These are phyloP conservation scores for Sciurus vulgaris DNA, from an alignment of 2,797 vertebrate genomes.

Conservation along the genomic window DNA sequence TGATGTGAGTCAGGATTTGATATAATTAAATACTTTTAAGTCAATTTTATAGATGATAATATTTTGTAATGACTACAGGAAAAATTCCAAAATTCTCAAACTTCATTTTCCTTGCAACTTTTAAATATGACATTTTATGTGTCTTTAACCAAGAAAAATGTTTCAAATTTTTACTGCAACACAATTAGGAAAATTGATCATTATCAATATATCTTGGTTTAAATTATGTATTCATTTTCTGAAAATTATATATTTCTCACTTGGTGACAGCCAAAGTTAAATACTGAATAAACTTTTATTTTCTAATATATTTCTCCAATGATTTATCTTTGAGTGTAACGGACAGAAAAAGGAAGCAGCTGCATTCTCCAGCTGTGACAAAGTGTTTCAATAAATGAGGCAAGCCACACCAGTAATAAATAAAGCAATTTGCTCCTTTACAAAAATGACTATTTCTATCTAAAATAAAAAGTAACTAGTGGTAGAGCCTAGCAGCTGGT, in stretches of 20 bases:
- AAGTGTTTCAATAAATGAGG: conserved; percentile 63
- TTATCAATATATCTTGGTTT: conserved; percentile 3
- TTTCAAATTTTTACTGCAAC: conserved; percentile 36
- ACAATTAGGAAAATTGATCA: conserved; percentile 57
- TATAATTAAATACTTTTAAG: not conserved
- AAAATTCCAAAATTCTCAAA: not conserved
- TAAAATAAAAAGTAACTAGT: conserved; percentile 59
- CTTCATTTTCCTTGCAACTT: conserved; percentile 39
- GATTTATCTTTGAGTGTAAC: conserved; percentile 59
- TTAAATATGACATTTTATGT: conserved; percentile 26
- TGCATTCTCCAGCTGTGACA: conserved; percentile 72
- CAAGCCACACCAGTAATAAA: conserved; percentile 67
- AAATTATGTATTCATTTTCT: conserved; percentile 60
- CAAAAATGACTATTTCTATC: conserved; percentile 58
- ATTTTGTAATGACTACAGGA: not conserved
- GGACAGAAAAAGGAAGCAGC: conserved; percentile 61
- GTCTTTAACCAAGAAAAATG: conserved; percentile 39
- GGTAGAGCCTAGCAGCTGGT: conserved; percentile 27
- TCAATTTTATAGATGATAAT: not conserved
- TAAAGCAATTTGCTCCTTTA: conserved; percentile 67
- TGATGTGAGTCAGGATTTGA: not conserved
- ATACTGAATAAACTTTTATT: conserved; percentile 54
- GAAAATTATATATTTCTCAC: conserved; percentile 47
- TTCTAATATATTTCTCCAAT: conserved; percentile 33
- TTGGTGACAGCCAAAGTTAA: conserved; percentile 64